Conservation (phyloP, 2,888 invertebrate species). For the Tigriopus californicus region DNA sequence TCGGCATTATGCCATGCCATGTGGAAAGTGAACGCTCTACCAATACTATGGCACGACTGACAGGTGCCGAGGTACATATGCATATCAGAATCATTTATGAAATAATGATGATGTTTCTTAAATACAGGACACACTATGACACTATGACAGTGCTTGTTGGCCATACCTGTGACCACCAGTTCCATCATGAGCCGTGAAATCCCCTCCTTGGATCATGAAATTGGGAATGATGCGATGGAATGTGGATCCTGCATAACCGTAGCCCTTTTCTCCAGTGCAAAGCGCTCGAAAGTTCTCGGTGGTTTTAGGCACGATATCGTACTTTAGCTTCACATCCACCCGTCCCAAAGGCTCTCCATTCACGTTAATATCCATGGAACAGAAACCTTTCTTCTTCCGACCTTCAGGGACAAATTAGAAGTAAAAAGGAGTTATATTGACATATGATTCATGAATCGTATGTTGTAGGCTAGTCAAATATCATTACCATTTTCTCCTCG, state of each 20-base stretch:
- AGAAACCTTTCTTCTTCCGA: background rate
- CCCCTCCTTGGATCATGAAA: constrained; percentile 53
- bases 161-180: constrained; percentile 11
- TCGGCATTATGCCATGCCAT: too few relatives aligned
- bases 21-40: too few relatives aligned
- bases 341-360: constrained; percentile 1
- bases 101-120: too few relatives aligned
- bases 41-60: too few relatives aligned
- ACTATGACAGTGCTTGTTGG: too few relatives aligned
- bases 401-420: too few relatives aligned
- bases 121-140: background rate
- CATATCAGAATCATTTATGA: too few relatives aligned
- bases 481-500: too few relatives aligned
- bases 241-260: constrained; percentile 47
- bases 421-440: too few relatives aligned
- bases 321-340: constrained; percentile 4
- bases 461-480: too few relatives aligned
- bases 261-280: background rate
- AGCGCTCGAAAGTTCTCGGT: constrained; percentile 9
- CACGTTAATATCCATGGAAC: background rate
- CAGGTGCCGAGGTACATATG: too few relatives aligned
- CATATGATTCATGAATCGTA: too few relatives aligned
- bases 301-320: constrained; percentile 6
- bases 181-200: constrained; percentile 12
- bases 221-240: constrained; percentile 74